Percentiles rank a stretch among this genome's conserved stretches.
These are phyloP conservation scores for Campoletis raptor DNA, from an alignment of 2,888 invertebrate genomes.

Conservation along the genomic window DNA sequence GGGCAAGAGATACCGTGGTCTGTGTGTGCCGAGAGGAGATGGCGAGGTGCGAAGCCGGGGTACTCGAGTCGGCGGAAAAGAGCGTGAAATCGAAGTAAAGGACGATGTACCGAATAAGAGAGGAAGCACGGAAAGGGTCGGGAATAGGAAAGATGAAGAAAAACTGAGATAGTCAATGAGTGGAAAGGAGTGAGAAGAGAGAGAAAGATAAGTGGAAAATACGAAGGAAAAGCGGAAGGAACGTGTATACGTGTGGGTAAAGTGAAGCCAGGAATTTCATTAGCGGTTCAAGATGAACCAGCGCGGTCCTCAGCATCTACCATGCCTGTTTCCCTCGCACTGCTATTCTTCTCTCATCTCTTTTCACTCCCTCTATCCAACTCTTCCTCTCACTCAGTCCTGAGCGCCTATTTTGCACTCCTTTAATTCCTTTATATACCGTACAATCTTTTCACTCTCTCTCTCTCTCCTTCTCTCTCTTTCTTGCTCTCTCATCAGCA, in stretches of 20 bases:
- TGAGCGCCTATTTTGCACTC: slow-evolving; percentile 27
- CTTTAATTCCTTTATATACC: slow-evolving; percentile 27
- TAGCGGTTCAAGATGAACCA: slow-evolving; percentile 76
- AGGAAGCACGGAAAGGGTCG: slow-evolving; percentile 27
- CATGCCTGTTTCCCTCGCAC: slow-evolving; percentile 62
- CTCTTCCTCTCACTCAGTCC: slow-evolving; percentile 35
- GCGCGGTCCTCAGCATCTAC: slow-evolving; percentile 69
- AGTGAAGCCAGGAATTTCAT: slow-evolving; percentile 74
- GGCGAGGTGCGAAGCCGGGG: slow-evolving; percentile 50
- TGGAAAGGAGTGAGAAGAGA: slow-evolving; percentile 28
- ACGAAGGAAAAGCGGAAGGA: slow-evolving; percentile 62
- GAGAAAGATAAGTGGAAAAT: slow-evolving; percentile 36
- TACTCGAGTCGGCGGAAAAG: slow-evolving; percentile 39
- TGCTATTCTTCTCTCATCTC: slow-evolving; percentile 44
- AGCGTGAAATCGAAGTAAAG: slow-evolving; percentile 29
- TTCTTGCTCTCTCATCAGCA: slow-evolving; percentile 19
- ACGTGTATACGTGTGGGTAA: slow-evolving; percentile 50
- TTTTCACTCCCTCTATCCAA: slow-evolving; percentile 34
- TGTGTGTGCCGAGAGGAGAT: slow-evolving; percentile 34
- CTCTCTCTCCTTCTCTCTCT: neutral
- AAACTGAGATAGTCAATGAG: slow-evolving; percentile 7
- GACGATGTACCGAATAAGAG: slow-evolving; percentile 14
- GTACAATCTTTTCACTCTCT: slow-evolving; percentile 2
- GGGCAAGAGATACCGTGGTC: slow-evolving; percentile 2
- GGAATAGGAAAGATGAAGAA: slow-evolving; percentile 8